Evolutionary conservation across 2,113 vertebrate genomes (phyloP).

Genomic region (Bubo bubo): DNA sequence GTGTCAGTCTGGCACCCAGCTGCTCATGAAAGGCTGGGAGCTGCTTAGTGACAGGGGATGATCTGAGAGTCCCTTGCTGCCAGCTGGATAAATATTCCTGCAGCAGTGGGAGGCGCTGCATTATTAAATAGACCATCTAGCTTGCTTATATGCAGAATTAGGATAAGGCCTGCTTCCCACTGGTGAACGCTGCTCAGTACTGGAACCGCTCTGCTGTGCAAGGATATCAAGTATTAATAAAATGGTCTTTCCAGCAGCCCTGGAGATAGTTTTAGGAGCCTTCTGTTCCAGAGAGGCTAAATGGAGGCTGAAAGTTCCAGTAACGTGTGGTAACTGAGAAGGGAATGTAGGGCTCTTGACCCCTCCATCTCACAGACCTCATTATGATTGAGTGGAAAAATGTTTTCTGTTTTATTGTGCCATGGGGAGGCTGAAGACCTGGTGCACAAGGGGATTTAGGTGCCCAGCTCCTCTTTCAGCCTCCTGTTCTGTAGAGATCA

Average conservation of each 20-base stretch:
- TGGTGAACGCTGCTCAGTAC: not conserved
- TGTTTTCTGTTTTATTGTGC: not conserved
- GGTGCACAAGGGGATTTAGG: not conserved
- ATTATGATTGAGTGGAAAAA: not conserved
- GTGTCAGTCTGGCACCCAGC: not conserved
- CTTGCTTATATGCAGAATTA: not conserved
- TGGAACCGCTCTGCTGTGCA: rapidly evolving
- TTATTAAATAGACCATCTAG: conserved; percentile 37
- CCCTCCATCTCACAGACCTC: not conserved
- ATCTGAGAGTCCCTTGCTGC: conserved; percentile 50
- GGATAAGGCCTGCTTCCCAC: not conserved
- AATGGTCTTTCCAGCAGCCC: not conserved
- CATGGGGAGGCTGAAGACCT: not conserved
- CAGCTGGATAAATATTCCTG: conserved; percentile 22
- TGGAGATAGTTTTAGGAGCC: not conserved
- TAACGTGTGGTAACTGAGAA: not conserved
- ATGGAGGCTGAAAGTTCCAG: not conserved
- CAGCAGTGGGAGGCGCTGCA: conserved; percentile 23
- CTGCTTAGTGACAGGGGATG: conserved; percentile 19
- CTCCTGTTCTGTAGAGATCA: not conserved
- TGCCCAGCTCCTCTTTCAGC: not conserved
- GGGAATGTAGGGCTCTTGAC: not conserved
- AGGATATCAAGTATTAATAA: not conserved
- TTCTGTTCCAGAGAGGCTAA: not conserved
- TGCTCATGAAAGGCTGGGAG: conserved; percentile 2